Conservation (phyloP, 2,888 invertebrate genomes). For the Alcis repandata region DNA sequence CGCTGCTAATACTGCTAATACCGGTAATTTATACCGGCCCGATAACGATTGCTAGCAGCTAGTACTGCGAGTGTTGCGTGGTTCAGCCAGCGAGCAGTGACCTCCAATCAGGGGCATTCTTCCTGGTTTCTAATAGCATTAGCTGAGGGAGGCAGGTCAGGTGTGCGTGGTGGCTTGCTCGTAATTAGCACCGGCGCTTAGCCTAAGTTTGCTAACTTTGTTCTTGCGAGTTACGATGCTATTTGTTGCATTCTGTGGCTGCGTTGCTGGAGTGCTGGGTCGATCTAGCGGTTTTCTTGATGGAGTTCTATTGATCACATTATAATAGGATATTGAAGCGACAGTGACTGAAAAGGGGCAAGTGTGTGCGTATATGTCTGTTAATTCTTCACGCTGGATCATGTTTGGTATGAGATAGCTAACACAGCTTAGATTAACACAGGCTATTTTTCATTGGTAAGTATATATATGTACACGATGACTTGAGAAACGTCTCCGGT, state of each 20-base stretch:
- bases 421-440: too few species aligned
- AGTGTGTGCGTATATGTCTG: too few species aligned
- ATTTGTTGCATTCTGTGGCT: conserved; percentile 28
- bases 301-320: not conserved
- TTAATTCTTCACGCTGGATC: too few species aligned
- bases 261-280: not conserved
- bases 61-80: not conserved
- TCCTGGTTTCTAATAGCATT: conserved; percentile 18
- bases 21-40: conserved; percentile 53
- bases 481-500: too few species aligned
- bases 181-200: conserved; percentile 77
- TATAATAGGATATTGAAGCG: too few species aligned
- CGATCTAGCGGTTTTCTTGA: not conserved
- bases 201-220: conserved; percentile 69
- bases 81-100: conserved; percentile 10
- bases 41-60: conserved; percentile 46
- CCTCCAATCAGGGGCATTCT: conserved; percentile 12
- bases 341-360: too few species aligned
- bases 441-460: too few species aligned
- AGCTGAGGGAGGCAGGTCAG: conserved; percentile 48
- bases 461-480: too few species aligned
- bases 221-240: conserved; percentile 32
- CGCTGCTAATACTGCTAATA: conserved; percentile 49
- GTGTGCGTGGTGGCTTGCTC: conserved; percentile 53
- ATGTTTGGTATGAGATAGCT: too few species aligned